phyloP scores from a whole-genome alignment of 2,797 vertebrate species.

The Sphenopsis melanotis region DNA sequence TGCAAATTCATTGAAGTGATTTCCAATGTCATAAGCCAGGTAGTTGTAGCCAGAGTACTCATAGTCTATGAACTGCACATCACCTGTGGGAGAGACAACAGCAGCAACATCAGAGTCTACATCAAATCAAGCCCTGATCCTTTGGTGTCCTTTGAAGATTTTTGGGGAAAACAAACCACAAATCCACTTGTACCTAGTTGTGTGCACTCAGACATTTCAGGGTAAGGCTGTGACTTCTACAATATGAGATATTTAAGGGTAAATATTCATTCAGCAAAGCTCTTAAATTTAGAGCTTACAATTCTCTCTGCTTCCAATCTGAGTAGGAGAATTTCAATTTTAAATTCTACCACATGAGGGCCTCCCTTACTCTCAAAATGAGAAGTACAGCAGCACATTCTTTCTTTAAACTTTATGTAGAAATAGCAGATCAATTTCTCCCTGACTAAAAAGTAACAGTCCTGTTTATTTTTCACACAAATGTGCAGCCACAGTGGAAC shows the following conservation, averaged over 20 bases:
- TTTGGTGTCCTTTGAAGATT: constrained; percentile 19
- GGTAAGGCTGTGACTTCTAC: constrained; percentile 53
- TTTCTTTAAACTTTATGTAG: not conserved
- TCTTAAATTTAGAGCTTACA: constrained; percentile 4
- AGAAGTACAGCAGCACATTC: not conserved
- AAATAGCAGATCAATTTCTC: not conserved
- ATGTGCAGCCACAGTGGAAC: not conserved
- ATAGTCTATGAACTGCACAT: constrained; percentile 98
- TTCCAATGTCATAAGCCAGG: constrained; percentile 98
- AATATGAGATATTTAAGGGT: not conserved
- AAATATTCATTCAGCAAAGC: not conserved
- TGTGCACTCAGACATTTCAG: constrained; percentile 57
- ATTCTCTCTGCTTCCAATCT: not conserved
- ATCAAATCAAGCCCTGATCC: constrained; percentile 7
- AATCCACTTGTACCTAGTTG: constrained; percentile 17
- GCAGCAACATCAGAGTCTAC: constrained; percentile 64
- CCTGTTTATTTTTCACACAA: not conserved
- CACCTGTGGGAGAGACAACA: constrained; percentile 83
- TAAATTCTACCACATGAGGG: constrained; percentile 70
- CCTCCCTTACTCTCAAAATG: constrained; percentile 50
- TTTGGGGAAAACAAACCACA: not conserved
- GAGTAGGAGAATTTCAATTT: not conserved
- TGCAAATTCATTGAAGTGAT: constrained; percentile 99
- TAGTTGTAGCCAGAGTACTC: constrained; percentile 99
- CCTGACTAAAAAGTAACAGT: not conserved